These are phyloP conservation scores for Limnephilus lunatus DNA, from an alignment of 2,888 invertebrate species.

Conservation along the genomic window DNA sequence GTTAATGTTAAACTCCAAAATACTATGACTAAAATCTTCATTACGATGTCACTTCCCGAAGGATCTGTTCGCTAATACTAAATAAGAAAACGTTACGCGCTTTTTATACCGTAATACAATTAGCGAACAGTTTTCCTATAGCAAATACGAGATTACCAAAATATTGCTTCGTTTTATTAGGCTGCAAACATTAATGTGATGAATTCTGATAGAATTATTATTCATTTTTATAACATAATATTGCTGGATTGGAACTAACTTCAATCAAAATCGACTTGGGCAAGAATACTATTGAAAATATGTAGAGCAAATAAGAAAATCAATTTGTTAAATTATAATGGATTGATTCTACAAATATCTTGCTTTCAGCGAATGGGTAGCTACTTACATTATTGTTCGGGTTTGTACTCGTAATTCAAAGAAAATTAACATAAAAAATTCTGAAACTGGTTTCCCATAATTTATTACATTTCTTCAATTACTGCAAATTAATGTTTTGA, in stretches of 20 bases:
- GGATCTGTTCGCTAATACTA: no score
- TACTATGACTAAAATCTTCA: neutral
- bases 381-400: neutral
- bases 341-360: neutral
- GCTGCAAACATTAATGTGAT: neutral
- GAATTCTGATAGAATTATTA: neutral
- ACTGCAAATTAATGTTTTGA: no score
- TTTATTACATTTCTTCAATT: no score
- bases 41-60: neutral
- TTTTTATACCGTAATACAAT: neutral
- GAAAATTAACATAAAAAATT: neutral
- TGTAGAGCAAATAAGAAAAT: neutral
- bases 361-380: neutral
- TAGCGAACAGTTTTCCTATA: neutral
- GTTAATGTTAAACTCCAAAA: neutral
- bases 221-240: neutral
- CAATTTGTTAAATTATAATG: neutral
- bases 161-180: neutral
- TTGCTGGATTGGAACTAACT: neutral
- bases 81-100: neutral
- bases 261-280: neutral
- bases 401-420: neutral
- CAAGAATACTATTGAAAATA: neutral
- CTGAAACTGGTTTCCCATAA: neutral
- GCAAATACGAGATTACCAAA: neutral